These are phyloP conservation scores for Clostera curtula DNA, from an alignment of 2,888 invertebrate genomes.

Conservation along the genomic window DNA sequence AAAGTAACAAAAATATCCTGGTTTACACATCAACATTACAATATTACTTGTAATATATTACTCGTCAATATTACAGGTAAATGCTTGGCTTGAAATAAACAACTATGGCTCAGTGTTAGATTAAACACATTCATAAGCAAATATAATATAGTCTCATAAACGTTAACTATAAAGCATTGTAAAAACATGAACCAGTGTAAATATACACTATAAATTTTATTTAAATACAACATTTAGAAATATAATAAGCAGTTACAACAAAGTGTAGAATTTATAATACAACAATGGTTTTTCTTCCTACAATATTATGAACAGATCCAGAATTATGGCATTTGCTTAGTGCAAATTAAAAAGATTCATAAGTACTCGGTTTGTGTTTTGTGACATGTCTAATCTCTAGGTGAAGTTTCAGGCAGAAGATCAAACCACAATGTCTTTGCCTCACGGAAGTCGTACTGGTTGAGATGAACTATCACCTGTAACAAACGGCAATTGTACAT, in stretches of 20 bases:
- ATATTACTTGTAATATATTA: no score
- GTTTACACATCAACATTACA: no score
- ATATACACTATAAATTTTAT: conserved; percentile 12
- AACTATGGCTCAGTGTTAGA: no score
- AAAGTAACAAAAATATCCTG: conserved; percentile 17
- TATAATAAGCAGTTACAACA: neutral
- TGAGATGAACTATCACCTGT: conserved; percentile 78
- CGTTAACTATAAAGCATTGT: conserved; percentile 11
- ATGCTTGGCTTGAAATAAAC: no score
- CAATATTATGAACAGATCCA: conserved; percentile 9
- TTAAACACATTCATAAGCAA: conserved; percentile 14
- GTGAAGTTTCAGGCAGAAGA: conserved; percentile 73
- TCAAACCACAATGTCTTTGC: conserved; percentile 84
- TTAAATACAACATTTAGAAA: neutral
- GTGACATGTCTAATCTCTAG: conserved; percentile 39
- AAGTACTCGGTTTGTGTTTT: conserved; percentile 23
- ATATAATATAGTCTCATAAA: conserved; percentile 21
- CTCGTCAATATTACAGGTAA: no score
- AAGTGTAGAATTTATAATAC: neutral
- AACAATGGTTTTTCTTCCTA: no score
- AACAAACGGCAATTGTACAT: conserved; percentile 27
- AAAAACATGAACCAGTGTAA: conserved; percentile 19
- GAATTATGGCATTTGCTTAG: conserved; percentile 13
- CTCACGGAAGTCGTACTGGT: conserved; percentile 79
- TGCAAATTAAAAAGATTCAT: conserved; percentile 26